These are phyloP conservation scores for Clanis bilineata DNA, from an alignment of 2,888 invertebrate species.

Conservation along the genomic window DNA sequence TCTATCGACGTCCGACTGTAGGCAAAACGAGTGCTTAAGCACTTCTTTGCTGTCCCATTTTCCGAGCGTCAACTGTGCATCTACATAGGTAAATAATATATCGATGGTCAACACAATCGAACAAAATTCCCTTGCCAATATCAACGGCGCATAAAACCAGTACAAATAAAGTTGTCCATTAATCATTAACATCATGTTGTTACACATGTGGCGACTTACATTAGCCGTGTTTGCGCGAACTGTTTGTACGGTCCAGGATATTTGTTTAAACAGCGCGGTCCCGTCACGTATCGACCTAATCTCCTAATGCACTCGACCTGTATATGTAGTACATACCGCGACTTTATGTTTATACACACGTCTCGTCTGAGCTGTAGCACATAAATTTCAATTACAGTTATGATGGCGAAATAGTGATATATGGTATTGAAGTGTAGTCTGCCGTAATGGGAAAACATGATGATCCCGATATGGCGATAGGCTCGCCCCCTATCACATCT, in stretches of 20 bases:
- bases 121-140: background rate
- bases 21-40: too few species aligned
- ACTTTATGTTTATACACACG: conserved; percentile 24
- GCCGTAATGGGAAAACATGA: background rate
- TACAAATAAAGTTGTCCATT: background rate
- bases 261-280: conserved; percentile 36
- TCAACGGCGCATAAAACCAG: background rate
- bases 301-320: conserved; percentile 39
- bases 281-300: conserved; percentile 45
- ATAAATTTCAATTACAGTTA: conserved; percentile 14
- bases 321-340: conserved; percentile 16
- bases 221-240: conserved; percentile 25
- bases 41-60: too few species aligned
- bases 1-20: too few species aligned
- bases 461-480: too few species aligned
- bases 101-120: background rate
- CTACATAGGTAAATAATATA: too few species aligned
- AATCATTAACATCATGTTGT: background rate
- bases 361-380: background rate
- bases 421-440: background rate
- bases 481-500: too few species aligned
- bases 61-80: too few species aligned
- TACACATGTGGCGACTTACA: conserved; percentile 6
- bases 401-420: background rate
- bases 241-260: conserved; percentile 27